Evolutionary conservation across 2,888 invertebrate species (phyloP), one percentile per base, ranked within the genome.

Genomic region (Zonitis immaculata): DNA sequence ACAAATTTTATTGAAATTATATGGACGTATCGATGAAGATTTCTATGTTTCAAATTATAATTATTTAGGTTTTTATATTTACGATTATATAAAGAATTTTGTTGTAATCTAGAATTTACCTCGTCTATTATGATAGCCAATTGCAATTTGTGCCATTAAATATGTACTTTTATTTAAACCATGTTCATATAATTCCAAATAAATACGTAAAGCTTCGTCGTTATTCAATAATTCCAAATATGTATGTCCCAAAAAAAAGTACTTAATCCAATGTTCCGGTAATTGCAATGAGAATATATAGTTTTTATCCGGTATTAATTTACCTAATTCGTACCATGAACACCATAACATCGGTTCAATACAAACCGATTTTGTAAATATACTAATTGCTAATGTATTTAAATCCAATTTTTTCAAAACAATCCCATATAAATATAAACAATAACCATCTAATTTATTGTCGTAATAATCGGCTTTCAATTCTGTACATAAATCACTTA

Each of bases 261-360:
- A 84, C 74, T 89, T 89, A 82, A 97, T 93, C 97, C 97, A 98
- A 75, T 95, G 94, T 61, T 87, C 85, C 0, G 95, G 95, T 39
- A 89, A 73, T 52, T 82, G 80, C 4, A 87, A 71, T 3, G 81
- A 78, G 54, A 84, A 80, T 16, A 89, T 70, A 47, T 87, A 89
- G 66, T 91, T 89, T 74, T 88, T 87, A 59, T 73, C 73, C 11
- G 72, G 70, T 49, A 97, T 86, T 1, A 98, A 77, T 7, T 88
- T 84, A 0, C 94, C 89, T 11, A 99, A 77, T 73, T 97, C 96
- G 28, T 92, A 80, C 93, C 98, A 99, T 0, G 96, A 90, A 39
- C 93, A 88, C 98, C 98, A 99, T 55, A 95, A 83, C 67, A 91
- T 84, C 0, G 95, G 95, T 49, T 88, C 85, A 39, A 83, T 79